These are phyloP conservation scores for Phytoseiulus persimilis DNA, from an alignment of 2,888 invertebrate species.

Conservation along the genomic window DNA sequence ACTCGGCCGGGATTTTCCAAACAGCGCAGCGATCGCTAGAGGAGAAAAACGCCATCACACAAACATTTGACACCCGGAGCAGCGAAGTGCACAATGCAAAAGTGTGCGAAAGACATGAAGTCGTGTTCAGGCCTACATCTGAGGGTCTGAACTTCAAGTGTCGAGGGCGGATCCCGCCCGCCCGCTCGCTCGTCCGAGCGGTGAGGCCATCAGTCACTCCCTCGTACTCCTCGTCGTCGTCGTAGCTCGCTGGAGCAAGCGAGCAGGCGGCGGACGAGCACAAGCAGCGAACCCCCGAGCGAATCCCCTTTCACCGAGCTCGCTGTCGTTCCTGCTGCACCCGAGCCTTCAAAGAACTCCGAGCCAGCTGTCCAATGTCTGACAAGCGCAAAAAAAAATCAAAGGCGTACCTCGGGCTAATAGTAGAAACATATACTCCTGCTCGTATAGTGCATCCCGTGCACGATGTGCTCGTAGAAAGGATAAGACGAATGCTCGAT, in stretches of 20 bases:
- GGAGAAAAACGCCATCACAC: not conserved
- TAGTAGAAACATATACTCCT: not conserved
- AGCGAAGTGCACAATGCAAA: not conserved
- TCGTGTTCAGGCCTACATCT: not conserved
- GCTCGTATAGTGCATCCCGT: not conserved
- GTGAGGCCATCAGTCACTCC: conserved; percentile 5
- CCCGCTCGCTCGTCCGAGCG: not conserved
- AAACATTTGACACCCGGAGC: not conserved
- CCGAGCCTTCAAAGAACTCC: not conserved
- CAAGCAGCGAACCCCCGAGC: not conserved
- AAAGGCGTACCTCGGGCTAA: not conserved
- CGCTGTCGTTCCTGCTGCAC: not conserved
- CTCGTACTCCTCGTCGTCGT: not conserved
- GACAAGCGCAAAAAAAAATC: not conserved
- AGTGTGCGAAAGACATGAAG: not conserved
- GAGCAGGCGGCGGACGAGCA: not conserved
- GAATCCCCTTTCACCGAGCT: not conserved
- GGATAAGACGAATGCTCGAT: not conserved
- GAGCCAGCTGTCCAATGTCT: conserved; percentile 5
- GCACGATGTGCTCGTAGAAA: not conserved
- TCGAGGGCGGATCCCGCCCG: not conserved
- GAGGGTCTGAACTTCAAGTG: conserved; percentile 5
- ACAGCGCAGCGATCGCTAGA: not conserved
- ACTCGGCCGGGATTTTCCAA: too few species aligned
- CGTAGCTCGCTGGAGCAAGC: not conserved